Evolutionary conservation across 2,888 invertebrate species (phyloP).

Genomic region (Morpho deidamia): DNA sequence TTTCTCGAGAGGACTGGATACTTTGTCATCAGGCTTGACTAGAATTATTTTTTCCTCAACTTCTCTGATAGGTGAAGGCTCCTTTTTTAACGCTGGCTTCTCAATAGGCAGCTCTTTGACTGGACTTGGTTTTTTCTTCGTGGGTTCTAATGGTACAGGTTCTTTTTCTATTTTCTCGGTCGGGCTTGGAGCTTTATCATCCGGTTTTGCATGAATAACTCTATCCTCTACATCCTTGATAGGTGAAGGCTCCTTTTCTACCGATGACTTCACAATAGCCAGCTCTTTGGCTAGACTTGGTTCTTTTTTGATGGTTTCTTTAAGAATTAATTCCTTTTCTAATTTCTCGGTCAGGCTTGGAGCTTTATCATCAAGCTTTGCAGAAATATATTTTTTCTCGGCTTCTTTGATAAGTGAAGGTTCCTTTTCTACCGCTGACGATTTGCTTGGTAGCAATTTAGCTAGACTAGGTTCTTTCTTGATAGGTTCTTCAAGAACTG

Average conservation of each 20-base stretch:
- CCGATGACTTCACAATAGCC: not conserved
- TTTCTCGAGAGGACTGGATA: not conserved
- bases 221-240: too few species aligned
- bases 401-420: conserved; percentile 1
- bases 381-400: too few species aligned
- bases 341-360: conserved; percentile 4
- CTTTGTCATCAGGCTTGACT: not conserved
- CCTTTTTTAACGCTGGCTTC: not conserved
- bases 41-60: conserved; percentile 12
- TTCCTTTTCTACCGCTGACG: conserved; percentile 4
- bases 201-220: too few species aligned
- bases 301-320: not conserved
- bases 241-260: not conserved
- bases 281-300: not conserved
- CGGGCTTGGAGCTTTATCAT: not conserved
- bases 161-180: not conserved
- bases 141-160: not conserved
- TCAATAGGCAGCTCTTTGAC: not conserved
- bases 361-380: not conserved
- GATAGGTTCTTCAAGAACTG: not conserved
- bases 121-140: conserved; percentile 16
- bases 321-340: not conserved
- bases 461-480: conserved; percentile 6
- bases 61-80: not conserved
- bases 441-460: not conserved